phyloP scores from a whole-genome alignment of 2,113 vertebrate genomes.

The Solenodon paradoxus region DNA sequence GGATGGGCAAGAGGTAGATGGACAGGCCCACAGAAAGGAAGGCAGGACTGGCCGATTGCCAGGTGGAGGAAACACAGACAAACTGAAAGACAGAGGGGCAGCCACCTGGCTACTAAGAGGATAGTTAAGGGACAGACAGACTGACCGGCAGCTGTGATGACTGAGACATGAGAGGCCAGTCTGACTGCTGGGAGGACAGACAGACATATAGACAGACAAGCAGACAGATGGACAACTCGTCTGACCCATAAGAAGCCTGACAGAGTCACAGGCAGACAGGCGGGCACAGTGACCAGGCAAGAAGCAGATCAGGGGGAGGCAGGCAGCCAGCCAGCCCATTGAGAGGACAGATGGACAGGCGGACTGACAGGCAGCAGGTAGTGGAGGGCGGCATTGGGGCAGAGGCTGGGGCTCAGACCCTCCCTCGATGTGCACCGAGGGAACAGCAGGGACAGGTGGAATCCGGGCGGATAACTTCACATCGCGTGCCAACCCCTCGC shows the following conservation, averaged over 20 bases:
- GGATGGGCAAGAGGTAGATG: background rate
- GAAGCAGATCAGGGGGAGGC: background rate
- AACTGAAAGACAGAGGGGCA: too few species aligned
- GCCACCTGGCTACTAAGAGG: background rate
- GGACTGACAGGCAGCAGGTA: background rate
- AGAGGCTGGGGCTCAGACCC: background rate
- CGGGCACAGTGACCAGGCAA: background rate
- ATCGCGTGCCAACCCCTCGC: conserved; percentile 72
- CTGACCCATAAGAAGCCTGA: background rate
- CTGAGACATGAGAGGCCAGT: background rate
- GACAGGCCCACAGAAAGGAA: background rate
- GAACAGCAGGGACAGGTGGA: background rate
- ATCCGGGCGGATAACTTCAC: conserved; percentile 38
- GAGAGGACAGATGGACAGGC: background rate
- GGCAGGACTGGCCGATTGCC: too few species aligned
- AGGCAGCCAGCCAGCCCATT: background rate
- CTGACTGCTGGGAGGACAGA: background rate
- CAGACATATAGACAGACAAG: background rate
- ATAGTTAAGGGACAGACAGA: background rate
- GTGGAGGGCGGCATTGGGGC: background rate
- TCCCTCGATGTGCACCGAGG: background rate
- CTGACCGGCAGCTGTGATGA: background rate
- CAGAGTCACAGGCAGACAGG: background rate
- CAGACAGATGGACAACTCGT: background rate
- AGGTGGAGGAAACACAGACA: too few species aligned